A percentile compares a stretch with the other conserved stretches of the same genome.
Evolutionary conservation across 2,888 invertebrate genomes (phyloP).

Genomic region (Morpho helenor): DNA sequence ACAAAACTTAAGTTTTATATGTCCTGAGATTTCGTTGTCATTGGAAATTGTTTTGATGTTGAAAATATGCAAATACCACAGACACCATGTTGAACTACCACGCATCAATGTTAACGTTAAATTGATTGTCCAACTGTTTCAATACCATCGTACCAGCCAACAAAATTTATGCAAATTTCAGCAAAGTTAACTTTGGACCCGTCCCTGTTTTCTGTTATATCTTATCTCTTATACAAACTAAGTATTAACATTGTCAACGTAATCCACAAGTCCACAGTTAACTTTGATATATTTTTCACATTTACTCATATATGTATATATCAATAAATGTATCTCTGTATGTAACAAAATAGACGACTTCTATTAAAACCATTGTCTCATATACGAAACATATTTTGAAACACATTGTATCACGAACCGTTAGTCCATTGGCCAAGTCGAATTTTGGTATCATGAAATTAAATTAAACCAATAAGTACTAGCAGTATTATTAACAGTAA

Average conservation of each 20-base stretch:
- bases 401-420: neutral
- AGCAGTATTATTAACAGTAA: too few relatives aligned
- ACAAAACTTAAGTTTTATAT: too few relatives aligned
- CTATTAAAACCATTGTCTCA: slow-evolving; percentile 1
- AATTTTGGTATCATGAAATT: neutral
- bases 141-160: neutral
- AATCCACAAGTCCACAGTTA: slow-evolving; percentile 2
- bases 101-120: neutral
- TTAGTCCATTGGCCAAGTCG: slow-evolving; percentile 4
- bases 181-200: slow-evolving; percentile 2
- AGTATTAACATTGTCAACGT: neutral
- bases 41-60: too few relatives aligned
- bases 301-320: neutral
- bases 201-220: neutral
- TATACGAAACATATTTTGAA: slow-evolving; percentile 1
- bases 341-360: slow-evolving; percentile 5
- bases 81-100: neutral
- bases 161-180: neutral
- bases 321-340: neutral
- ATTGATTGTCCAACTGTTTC: neutral
- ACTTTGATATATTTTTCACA: neutral
- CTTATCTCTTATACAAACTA: too few relatives aligned
- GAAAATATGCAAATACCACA: too few relatives aligned
- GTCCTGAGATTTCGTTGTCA: too few relatives aligned
- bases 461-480: too few relatives aligned